phyloP scores from a whole-genome alignment of 2,888 invertebrate species.

The Dendrolimus houi region DNA sequence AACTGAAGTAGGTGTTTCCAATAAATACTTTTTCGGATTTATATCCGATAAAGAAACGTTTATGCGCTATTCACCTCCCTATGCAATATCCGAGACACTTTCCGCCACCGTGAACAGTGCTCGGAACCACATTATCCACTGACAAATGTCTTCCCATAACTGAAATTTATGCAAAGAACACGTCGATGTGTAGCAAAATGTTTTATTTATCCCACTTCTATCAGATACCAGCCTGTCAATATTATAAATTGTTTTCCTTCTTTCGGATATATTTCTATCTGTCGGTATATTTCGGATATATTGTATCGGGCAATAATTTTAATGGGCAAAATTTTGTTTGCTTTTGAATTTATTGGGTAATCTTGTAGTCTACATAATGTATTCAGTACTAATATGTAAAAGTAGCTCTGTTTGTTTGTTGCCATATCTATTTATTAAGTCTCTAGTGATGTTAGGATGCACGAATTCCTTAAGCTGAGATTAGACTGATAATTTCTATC shows the following conservation, averaged over 20 bases:
- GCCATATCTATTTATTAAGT: too few relatives aligned
- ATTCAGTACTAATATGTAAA: too few relatives aligned
- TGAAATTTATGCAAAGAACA: slow-evolving; percentile 29
- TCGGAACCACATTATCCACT: slow-evolving; percentile 25
- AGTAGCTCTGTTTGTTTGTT: too few relatives aligned
- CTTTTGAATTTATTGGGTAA: not conserved
- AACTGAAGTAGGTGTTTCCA: too few relatives aligned
- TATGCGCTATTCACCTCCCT: not conserved
- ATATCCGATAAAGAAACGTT: too few relatives aligned
- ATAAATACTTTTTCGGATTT: too few relatives aligned
- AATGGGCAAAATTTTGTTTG: not conserved
- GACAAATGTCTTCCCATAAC: slow-evolving; percentile 41
- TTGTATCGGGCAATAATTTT: not conserved
- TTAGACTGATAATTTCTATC: too few relatives aligned
- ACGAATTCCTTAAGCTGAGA: too few relatives aligned
- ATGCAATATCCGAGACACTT: not conserved
- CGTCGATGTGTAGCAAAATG: slow-evolving; percentile 23
- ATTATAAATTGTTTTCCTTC: not conserved
- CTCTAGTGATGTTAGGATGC: too few relatives aligned
- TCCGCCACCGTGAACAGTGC: slow-evolving; percentile 1
- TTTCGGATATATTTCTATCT: not conserved
- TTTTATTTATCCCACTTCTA: slow-evolving; percentile 27
- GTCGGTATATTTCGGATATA: not conserved
- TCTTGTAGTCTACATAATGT: too few relatives aligned
- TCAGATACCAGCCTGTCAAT: slow-evolving; percentile 10